phyloP scores from a whole-genome alignment of 2,113 vertebrate species.

The Scartelaos histophorus region DNA sequence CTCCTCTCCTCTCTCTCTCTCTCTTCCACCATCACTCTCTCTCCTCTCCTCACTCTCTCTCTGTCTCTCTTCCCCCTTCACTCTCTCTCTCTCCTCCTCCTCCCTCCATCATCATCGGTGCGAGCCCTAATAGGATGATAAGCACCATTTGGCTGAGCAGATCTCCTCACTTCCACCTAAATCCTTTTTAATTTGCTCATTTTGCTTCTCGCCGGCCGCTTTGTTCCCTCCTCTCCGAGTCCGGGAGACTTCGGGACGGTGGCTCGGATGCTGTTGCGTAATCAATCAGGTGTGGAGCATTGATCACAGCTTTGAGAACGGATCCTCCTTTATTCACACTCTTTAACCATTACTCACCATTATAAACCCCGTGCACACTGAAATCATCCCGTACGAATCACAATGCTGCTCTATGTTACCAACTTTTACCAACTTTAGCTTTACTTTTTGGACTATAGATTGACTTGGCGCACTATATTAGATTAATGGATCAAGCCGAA shows the following conservation, averaged over 20 bases:
- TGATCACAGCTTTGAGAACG: constrained; percentile 12
- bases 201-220: constrained; percentile 24
- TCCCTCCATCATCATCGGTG: constrained; percentile 18
- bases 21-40: neutral
- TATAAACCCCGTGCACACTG: no score
- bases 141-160: constrained; percentile 51
- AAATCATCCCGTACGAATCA: no score
- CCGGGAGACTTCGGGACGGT: neutral
- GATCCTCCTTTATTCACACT: no score
- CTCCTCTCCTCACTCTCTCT: constrained; percentile 16
- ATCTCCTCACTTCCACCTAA: constrained; percentile 55
- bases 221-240: constrained; percentile 34
- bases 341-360: no score
- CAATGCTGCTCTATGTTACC: no score
- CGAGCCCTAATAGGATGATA: constrained; percentile 51
- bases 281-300: constrained; percentile 43
- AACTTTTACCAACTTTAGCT: no score
- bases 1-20: no score
- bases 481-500: no score
- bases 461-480: no score
- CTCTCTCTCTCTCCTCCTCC: constrained; percentile 22
- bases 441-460: no score
- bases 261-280: neutral
- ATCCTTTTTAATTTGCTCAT: constrained; percentile 51
- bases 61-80: constrained; percentile 17